These are phyloP conservation scores for Latheticus oryzae DNA, from an alignment of 2,888 invertebrate genomes.

Conservation along the genomic window DNA sequence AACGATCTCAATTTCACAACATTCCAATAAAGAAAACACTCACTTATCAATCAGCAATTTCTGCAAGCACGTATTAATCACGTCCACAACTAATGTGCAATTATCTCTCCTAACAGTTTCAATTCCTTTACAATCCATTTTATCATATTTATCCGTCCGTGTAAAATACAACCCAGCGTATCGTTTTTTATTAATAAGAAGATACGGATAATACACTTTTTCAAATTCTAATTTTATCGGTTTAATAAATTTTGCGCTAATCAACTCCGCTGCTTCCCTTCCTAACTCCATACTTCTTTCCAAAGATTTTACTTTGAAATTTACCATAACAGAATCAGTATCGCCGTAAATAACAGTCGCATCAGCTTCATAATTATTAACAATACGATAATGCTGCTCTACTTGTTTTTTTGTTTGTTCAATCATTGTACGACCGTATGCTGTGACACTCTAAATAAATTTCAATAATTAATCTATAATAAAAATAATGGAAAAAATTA, in stretches of 20 bases:
- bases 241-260: conserved; percentile 90
- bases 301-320: conserved; percentile 93
- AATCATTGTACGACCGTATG: conserved; percentile 95
- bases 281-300: conserved; percentile 95
- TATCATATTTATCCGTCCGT: conserved; percentile 65
- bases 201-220: conserved; percentile 98
- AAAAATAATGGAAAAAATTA: conserved; percentile 58
- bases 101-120: conserved; percentile 99
- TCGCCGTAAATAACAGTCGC: conserved; percentile 98
- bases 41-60: conserved; percentile 92
- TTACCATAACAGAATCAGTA: conserved; percentile 99
- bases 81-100: conserved; percentile 95
- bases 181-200: conserved; percentile 98
- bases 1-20: too few species aligned
- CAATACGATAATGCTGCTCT: conserved; percentile 83
- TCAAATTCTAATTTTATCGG: conserved; percentile 99
- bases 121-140: conserved; percentile 86
- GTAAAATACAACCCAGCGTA: conserved; percentile 97
- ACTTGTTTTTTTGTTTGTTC: conserved; percentile 96
- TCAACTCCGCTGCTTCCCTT: conserved; percentile 91
- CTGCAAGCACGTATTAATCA: conserved; percentile 96
- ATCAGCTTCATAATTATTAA: conserved; percentile 91
- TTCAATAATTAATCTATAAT: conserved; percentile 3
- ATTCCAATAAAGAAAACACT: too few species aligned
- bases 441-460: conserved; percentile 81